Percentiles rank a stretch among this genome's conserved stretches.
Evolutionary conservation across 2,113 vertebrate genomes (phyloP).

Genomic region (Petrocephalus microphthalmus): DNA sequence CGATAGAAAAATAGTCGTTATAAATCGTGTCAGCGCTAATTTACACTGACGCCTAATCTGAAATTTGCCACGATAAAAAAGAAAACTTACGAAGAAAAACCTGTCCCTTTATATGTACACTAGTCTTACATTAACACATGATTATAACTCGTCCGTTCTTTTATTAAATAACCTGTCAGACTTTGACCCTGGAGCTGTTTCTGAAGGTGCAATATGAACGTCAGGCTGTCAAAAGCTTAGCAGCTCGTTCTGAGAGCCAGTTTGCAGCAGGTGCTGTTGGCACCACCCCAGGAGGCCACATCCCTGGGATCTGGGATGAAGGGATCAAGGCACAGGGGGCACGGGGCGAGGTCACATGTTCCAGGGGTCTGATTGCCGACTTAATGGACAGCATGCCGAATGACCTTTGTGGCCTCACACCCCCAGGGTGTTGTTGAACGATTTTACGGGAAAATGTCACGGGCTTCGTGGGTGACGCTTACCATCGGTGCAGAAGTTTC

Average conservation of each 20-base stretch:
- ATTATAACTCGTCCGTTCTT: neutral
- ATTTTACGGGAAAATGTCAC: neutral
- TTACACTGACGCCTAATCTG: neutral
- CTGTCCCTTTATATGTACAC: neutral
- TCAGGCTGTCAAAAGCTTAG: constrained; percentile 41
- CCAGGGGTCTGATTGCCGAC: neutral
- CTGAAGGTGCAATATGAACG: constrained; percentile 48
- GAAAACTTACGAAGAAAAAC: neutral
- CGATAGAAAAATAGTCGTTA: too few relatives aligned
- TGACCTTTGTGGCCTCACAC: neutral
- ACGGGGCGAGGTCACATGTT: neutral
- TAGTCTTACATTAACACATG: neutral
- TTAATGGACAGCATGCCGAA: neutral
- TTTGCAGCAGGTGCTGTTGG: constrained; percentile 33
- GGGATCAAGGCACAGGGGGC: neutral
- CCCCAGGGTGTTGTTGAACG: neutral
- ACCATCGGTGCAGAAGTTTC: neutral
- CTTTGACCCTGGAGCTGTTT: constrained; percentile 42
- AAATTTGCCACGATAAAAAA: neutral
- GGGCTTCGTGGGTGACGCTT: neutral
- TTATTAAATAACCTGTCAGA: constrained; percentile 31
- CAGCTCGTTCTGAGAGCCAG: constrained; percentile 33
- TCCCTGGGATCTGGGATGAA: neutral
- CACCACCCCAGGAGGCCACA: neutral
- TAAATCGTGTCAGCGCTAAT: neutral